Percentiles rank a stretch among this genome's conserved stretches.
phyloP scores from a whole-genome alignment of 2,888 invertebrate genomes.

The Aporophyla nigra region DNA sequence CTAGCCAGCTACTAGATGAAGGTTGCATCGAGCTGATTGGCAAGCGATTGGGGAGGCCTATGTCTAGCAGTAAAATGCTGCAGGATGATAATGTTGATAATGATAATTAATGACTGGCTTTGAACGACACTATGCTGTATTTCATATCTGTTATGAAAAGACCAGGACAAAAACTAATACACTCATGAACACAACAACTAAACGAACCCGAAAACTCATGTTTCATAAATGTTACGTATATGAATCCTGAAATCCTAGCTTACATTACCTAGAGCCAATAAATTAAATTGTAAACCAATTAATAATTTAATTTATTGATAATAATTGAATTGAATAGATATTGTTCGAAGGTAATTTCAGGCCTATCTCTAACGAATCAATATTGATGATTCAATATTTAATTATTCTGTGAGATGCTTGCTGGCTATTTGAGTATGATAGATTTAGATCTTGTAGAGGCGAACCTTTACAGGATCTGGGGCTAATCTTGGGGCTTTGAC shows the following conservation, averaged over 20 bases:
- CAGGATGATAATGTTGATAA: too few relatives aligned
- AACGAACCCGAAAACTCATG: not conserved
- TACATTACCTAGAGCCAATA: not conserved
- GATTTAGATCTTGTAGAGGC: not conserved
- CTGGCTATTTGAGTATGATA: not conserved
- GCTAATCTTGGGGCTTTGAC: too few relatives aligned
- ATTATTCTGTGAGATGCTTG: not conserved
- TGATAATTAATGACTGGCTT: not conserved
- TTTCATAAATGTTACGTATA: not conserved
- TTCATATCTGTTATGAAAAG: not conserved
- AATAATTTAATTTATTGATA: not conserved
- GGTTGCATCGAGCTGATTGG: not conserved
- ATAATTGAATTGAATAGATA: constrained; percentile 24
- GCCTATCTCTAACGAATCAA: not conserved
- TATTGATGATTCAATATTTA: constrained; percentile 1
- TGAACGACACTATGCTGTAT: not conserved
- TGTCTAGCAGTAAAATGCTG: not conserved
- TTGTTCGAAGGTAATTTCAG: constrained; percentile 9
- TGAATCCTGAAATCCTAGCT: not conserved
- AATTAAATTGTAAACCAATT: not conserved
- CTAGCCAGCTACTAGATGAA: too few relatives aligned
- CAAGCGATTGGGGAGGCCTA: not conserved
- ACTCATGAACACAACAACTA: not conserved
- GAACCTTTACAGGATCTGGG: too few relatives aligned
- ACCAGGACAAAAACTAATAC: not conserved